Conservation (phyloP, 2,113 vertebrate species). For the Cavia aperea region DNA sequence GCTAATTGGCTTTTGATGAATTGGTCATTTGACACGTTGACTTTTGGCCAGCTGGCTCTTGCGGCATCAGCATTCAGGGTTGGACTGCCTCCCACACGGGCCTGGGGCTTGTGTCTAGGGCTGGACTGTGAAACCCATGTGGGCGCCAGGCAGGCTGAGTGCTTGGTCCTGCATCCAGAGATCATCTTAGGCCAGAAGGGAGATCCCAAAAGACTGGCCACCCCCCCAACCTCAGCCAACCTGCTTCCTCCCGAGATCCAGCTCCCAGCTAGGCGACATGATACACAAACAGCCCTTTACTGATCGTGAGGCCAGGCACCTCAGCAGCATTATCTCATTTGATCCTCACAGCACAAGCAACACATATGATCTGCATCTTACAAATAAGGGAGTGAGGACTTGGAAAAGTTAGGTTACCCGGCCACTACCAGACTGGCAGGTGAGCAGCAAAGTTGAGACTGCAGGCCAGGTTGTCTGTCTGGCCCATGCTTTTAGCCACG, state of each 20-base stretch:
- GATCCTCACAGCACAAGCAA: not conserved
- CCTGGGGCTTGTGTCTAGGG: constrained; percentile 47
- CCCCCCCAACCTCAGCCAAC: constrained; percentile 11
- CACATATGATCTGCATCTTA: not conserved
- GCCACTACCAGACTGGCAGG: not conserved
- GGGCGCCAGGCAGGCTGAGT: constrained; percentile 59
- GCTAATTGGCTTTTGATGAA: constrained; percentile 71
- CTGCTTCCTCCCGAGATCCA: not conserved
- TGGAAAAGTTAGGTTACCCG: not conserved
- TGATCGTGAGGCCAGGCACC: not conserved
- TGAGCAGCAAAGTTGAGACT: not conserved
- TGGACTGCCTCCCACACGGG: constrained; percentile 41
- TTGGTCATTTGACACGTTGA: constrained; percentile 69
- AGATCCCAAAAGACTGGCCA: constrained; percentile 48
- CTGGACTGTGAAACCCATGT: constrained; percentile 37
- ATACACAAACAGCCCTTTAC: not conserved
- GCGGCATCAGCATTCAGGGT: constrained; percentile 39
- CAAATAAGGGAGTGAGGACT: not conserved
- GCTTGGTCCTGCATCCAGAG: constrained; percentile 35
- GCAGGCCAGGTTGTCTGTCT: not conserved
- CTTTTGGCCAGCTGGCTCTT: constrained; percentile 61
- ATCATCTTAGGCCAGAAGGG: constrained; percentile 39
- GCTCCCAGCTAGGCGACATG: not conserved
- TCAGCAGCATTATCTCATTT: not conserved
- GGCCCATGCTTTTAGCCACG: not conserved